These are phyloP conservation scores for Botia almorhae DNA, from an alignment of 2,797 vertebrate genomes.

Conservation along the genomic window DNA sequence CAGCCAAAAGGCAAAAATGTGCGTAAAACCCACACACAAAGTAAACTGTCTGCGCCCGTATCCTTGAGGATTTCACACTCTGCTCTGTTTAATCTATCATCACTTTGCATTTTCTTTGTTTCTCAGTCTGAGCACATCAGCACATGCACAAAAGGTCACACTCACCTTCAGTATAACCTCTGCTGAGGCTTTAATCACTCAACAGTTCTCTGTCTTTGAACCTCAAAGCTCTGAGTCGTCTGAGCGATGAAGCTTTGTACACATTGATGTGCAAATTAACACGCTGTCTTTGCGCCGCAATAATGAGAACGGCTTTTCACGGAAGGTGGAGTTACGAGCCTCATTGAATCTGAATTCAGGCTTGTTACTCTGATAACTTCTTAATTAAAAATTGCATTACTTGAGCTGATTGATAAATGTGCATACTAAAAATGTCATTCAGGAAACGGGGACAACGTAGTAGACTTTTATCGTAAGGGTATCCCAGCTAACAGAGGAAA, in stretches of 20 bases:
- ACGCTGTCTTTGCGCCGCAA: conserved; percentile 43
- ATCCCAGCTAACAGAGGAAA: too few species aligned
- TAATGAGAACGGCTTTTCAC: conserved; percentile 30
- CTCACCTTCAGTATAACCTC: conserved; percentile 43
- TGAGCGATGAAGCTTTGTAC: conserved; percentile 18
- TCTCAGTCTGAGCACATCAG: neutral
- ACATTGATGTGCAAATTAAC: conserved; percentile 55
- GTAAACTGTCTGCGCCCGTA: conserved; percentile 33
- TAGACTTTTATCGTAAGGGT: neutral
- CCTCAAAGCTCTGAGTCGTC: conserved; percentile 20
- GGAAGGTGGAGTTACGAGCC: conserved; percentile 5
- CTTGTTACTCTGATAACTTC: conserved; percentile 24
- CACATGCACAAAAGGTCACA: conserved; percentile 29
- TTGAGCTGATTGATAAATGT: conserved; percentile 5
- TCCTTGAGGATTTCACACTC: conserved; percentile 41
- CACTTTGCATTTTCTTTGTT: conserved; percentile 23
- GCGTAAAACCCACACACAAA: conserved; percentile 14
- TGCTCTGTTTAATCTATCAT: conserved; percentile 13
- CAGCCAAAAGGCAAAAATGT: conserved; percentile 41
- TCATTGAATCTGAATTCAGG: neutral
- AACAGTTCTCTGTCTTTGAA: conserved; percentile 35
- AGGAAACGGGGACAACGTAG: neutral
- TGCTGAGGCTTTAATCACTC: conserved; percentile 24
- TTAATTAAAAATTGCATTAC: conserved; percentile 13
- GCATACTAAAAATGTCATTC: neutral